Evolutionary conservation across 2,113 vertebrate species (phyloP).

Genomic region (Chamaea fasciata): DNA sequence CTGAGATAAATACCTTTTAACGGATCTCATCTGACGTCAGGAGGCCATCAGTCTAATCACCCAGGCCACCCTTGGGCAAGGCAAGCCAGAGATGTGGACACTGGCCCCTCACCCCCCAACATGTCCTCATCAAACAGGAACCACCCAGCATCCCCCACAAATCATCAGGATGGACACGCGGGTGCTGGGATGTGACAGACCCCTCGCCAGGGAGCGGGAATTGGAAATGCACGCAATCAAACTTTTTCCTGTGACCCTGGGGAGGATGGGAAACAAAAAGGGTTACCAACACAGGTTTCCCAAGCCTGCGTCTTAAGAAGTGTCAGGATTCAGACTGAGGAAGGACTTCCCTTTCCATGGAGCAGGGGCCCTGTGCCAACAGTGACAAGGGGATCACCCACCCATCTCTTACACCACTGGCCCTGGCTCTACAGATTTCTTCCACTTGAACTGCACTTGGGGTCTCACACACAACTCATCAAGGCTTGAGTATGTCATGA

Average conservation of each 20-base stretch:
- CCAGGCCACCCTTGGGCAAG: slow-evolving; percentile 46
- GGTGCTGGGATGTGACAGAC: not conserved
- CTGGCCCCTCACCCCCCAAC: not conserved
- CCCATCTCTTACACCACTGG: not conserved
- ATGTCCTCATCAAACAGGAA: not conserved
- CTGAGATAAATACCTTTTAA: slow-evolving; percentile 71
- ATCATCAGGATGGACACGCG: rapidly evolving
- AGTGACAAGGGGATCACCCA: not conserved
- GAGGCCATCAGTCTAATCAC: slow-evolving; percentile 70
- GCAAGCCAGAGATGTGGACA: not conserved
- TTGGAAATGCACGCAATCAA: not conserved
- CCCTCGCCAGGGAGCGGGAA: not conserved
- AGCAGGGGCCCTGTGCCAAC: not conserved
- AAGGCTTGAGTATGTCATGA: not conserved
- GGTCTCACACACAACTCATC: not conserved
- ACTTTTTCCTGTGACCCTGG: not conserved
- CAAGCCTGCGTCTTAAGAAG: not conserved
- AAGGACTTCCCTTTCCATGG: not conserved
- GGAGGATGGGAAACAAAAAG: not conserved
- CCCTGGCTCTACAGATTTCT: not conserved
- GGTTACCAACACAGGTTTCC: not conserved
- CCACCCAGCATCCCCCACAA: not conserved
- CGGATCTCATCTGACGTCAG: slow-evolving; percentile 69
- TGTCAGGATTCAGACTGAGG: not conserved
- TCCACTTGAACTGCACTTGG: not conserved